These are phyloP conservation scores for Ischnus inquisitorius DNA, from an alignment of 2,888 invertebrate genomes.

Conservation along the genomic window DNA sequence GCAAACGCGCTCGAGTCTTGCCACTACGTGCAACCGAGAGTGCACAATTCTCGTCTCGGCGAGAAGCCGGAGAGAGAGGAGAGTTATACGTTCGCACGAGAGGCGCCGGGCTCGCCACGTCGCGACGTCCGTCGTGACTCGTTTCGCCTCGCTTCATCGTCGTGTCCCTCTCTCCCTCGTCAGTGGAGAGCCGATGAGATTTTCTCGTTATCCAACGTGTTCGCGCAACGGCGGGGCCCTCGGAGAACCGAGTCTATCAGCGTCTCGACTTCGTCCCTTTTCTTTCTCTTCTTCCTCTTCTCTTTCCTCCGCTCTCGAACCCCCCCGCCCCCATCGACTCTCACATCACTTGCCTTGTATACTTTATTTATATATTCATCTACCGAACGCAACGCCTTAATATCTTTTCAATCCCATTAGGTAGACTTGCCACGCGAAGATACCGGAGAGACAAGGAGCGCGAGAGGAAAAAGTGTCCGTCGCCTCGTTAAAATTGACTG, in stretches of 20 bases:
- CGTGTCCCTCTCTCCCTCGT: constrained; percentile 11
- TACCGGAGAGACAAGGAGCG: constrained; percentile 27
- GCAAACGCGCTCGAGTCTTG: constrained; percentile 59
- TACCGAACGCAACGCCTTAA: constrained; percentile 69
- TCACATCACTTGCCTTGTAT: constrained; percentile 43
- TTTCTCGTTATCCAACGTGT: constrained; percentile 73
- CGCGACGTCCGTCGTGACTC: constrained; percentile 68
- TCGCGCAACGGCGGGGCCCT: constrained; percentile 55
- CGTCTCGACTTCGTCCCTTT: constrained; percentile 48
- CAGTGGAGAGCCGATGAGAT: constrained; percentile 66
- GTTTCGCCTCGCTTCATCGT: constrained; percentile 50
- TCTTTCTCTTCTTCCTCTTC: constrained; percentile 12
- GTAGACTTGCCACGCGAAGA: constrained; percentile 35
- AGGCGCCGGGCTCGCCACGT: constrained; percentile 45
- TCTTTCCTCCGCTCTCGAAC: too few species aligned
- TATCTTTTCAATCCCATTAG: constrained; percentile 67
- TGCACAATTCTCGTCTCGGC: constrained; percentile 57
- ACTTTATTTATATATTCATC: constrained; percentile 53
- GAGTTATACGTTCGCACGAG: constrained; percentile 63
- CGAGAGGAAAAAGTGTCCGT: constrained; percentile 49
- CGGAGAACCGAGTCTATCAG: constrained; percentile 64
- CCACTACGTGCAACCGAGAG: not conserved
- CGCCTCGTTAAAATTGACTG: constrained; percentile 71
- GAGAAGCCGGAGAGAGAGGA: constrained; percentile 56
- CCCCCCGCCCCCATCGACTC: constrained; percentile 38